Conservation (phyloP, 2,888 invertebrate species). For the Uropetala carovei region DNA sequence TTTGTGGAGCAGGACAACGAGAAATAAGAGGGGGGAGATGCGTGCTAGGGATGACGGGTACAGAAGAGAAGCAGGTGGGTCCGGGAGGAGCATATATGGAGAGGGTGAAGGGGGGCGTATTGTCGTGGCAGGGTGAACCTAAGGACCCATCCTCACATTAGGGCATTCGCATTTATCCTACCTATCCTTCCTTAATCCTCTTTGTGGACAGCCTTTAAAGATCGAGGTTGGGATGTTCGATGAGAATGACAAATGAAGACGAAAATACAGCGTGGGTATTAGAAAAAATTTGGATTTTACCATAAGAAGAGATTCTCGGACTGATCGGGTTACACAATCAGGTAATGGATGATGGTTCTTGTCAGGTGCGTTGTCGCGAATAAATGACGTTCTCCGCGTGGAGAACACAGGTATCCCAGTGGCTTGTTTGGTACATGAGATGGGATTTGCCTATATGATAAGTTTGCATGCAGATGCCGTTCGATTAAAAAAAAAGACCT, state of each 20-base stretch:
- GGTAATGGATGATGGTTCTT: not conserved
- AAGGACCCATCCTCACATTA: not conserved
- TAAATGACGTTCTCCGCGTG: not conserved
- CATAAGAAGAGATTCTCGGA: not conserved
- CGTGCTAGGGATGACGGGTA: not conserved
- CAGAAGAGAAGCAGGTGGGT: not conserved
- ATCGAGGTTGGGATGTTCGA: conserved; percentile 46
- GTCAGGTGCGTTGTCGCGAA: not conserved
- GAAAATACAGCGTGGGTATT: not conserved
- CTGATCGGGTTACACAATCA: not conserved
- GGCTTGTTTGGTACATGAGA: not conserved
- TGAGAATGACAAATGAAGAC: conserved; percentile 56
- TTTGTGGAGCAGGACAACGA: not conserved
- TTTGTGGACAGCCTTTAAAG: not conserved
- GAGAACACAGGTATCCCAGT: not conserved
- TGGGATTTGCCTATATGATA: not conserved
- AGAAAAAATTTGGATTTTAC: not conserved
- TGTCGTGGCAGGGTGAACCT: not conserved
- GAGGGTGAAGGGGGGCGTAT: not conserved
- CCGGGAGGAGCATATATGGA: not conserved
- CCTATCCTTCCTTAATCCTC: conserved; percentile 37
- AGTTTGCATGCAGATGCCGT: too few relatives aligned
- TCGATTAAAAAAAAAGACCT: too few relatives aligned
- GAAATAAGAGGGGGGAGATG: not conserved
- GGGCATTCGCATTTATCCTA: not conserved